phyloP scores from a whole-genome alignment of 2,888 invertebrate genomes.

The Iselma pallidipennis region DNA sequence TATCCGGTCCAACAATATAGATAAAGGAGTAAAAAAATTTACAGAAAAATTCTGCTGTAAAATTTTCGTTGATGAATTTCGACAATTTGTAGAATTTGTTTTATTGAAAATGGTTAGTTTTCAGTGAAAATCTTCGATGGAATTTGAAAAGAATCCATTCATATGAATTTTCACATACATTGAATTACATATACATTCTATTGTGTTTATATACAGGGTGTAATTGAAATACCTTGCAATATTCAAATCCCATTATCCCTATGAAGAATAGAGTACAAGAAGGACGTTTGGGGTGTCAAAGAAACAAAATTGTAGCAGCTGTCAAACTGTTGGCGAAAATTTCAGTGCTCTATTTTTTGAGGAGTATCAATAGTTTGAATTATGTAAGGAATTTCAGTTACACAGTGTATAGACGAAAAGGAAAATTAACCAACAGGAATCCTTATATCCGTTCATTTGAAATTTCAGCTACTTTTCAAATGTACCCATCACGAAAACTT shows the following conservation, averaged over 20 bases:
- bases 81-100: not conserved
- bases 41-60: not conserved
- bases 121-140: not conserved
- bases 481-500: not conserved
- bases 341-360: no score
- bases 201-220: no score
- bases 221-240: no score
- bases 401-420: not conserved
- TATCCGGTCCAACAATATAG: not conserved
- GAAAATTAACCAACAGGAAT: not conserved
- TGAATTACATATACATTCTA: no score
- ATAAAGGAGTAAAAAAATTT: not conserved
- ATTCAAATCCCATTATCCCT: no score
- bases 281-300: no score
- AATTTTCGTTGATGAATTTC: not conserved
- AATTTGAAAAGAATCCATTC: not conserved
- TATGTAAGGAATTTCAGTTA: no score
- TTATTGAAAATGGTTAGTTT: no score
- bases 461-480: slow-evolving; percentile 11
- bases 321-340: no score
- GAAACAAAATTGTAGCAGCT: no score
- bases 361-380: no score
- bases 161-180: not conserved
- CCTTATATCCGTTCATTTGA: not conserved
- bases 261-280: no score